These are phyloP conservation scores for Corythoichthys haematopterus DNA, from an alignment of 2,113 vertebrate species.

Conservation along the genomic window DNA sequence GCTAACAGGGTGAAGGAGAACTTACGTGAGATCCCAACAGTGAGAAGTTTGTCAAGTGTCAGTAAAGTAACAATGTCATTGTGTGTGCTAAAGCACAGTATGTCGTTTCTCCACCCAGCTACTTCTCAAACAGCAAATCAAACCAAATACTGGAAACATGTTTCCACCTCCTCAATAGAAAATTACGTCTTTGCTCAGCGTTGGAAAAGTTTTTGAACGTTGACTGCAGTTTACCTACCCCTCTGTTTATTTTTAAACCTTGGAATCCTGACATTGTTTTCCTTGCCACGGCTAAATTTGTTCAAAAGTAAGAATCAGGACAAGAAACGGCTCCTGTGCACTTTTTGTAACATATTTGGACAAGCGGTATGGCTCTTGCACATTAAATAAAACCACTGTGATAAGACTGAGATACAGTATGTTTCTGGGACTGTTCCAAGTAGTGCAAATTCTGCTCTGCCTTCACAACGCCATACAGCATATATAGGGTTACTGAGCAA, in stretches of 20 bases:
- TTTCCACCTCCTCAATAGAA: conserved; percentile 48
- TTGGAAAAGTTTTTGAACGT: conserved; percentile 59
- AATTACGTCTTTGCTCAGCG: conserved; percentile 54
- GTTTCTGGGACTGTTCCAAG: conserved; percentile 23
- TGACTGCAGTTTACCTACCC: conserved; percentile 53
- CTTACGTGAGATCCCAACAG: not conserved
- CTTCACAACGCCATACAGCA: conserved; percentile 33
- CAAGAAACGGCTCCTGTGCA: conserved; percentile 26
- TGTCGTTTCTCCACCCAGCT: conserved; percentile 21
- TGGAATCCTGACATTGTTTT: conserved; percentile 46
- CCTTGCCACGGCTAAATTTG: conserved; percentile 43
- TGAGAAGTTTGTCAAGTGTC: not conserved
- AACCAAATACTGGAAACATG: conserved; percentile 59
- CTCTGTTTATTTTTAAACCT: conserved; percentile 74
- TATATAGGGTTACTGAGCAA: conserved; percentile 43
- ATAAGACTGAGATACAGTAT: not conserved
- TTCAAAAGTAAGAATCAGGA: conserved; percentile 42
- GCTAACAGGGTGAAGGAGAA: not conserved
- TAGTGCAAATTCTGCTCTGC: conserved; percentile 37
- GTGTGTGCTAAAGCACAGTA: conserved; percentile 18
- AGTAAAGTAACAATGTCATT: conserved; percentile 15
- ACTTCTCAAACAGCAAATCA: conserved; percentile 29
- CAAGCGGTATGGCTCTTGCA: conserved; percentile 19
- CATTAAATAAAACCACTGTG: conserved; percentile 27
- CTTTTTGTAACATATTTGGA: conserved; percentile 15